Base-by-base conservation (phyloP, 2,888 invertebrate species). In the Drosophila imparisetae region DNA sequence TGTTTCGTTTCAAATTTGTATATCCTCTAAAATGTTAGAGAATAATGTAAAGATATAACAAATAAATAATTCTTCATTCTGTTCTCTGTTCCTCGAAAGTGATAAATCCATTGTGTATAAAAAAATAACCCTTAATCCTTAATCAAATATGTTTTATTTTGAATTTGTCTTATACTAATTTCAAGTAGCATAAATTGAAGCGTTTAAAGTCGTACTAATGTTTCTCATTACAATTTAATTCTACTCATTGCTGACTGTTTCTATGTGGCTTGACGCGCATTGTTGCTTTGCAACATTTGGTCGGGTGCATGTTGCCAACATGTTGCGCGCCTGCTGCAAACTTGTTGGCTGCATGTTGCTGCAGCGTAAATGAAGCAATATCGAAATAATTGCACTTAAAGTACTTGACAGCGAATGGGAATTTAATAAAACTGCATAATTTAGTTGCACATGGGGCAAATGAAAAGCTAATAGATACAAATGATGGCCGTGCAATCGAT, bases 321-420 rank as follows among this genome's bases (percentile, higher is more conserved):
- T 87, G 78, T 77, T 90, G 86, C 78, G 71, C 66, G 78, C 72
- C 66, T 40, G 54, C 30, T 52, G 40, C 49, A 80, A 70, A 88
- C 80, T 88, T 80, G 85, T 85, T 87, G 86, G 77, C 70, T 68
- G 59, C 72, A 75, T 87, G 72, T 71, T 78, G 75, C 66, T 11
- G 34, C 48, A 38, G 61, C 59, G 54, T 62, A 70, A 84, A 77
- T 84, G 65, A 76, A 68, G 69, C 81, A 81, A 75, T 76, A 78
- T 81, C 67, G 55, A 61, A 63, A 78, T 78, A 72, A 76, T 78
- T 76, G 77, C 71, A 76, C 60, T 70, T 66, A 70, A 70, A 66
- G 53, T 53, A 66, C 76, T 67, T 76, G 72, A 80, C 81, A 80
- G 77, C 58, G 42, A 64, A 75, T 61, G 66, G 63, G 66, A 64